A percentile compares a stretch with the other conserved stretches of the same genome.
These are phyloP conservation scores for Enteromius treurensis DNA, from an alignment of 2,797 vertebrate genomes.

Conservation along the genomic window DNA sequence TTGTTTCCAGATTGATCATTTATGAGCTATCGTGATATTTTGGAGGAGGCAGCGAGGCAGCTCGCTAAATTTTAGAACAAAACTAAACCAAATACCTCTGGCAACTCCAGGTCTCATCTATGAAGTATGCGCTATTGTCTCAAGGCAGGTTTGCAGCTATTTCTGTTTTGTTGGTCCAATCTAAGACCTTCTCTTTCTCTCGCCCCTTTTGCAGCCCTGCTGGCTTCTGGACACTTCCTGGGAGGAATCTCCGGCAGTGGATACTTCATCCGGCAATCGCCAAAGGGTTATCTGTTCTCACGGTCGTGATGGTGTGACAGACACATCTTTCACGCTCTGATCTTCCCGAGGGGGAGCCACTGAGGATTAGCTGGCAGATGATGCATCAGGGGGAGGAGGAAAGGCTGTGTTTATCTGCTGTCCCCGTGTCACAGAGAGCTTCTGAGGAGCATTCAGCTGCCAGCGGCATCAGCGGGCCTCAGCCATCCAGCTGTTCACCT, in stretches of 20 bases:
- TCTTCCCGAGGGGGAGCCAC: conserved; percentile 65
- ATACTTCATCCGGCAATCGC: conserved; percentile 59
- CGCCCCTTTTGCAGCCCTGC: conserved; percentile 48
- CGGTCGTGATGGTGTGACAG: conserved; percentile 70
- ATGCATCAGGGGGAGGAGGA: conserved; percentile 69
- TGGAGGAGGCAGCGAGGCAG: not conserved
- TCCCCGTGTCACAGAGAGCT: conserved; percentile 69
- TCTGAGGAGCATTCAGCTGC: conserved; percentile 67
- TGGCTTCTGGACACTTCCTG: conserved; percentile 57
- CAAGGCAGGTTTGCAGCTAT: not conserved
- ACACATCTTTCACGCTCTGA: conserved; percentile 50
- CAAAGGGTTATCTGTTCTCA: conserved; percentile 58
- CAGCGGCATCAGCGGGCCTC: conserved; percentile 50
- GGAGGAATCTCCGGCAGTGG: conserved; percentile 60
- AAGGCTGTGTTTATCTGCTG: conserved; percentile 68
- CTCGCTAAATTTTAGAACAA: not conserved
- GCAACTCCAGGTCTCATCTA: not conserved
- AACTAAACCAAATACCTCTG: not conserved
- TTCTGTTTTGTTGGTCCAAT: conserved; percentile 14
- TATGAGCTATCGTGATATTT: conserved; percentile 4
- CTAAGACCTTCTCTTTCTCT: conserved; percentile 27
- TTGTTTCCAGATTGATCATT: not conserved
- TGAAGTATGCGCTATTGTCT: not conserved
- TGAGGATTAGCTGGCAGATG: conserved; percentile 68
- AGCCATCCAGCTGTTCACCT: conserved; percentile 52